Conservation (phyloP, 2,888 invertebrate genomes). For the Smittia sp. region DNA sequence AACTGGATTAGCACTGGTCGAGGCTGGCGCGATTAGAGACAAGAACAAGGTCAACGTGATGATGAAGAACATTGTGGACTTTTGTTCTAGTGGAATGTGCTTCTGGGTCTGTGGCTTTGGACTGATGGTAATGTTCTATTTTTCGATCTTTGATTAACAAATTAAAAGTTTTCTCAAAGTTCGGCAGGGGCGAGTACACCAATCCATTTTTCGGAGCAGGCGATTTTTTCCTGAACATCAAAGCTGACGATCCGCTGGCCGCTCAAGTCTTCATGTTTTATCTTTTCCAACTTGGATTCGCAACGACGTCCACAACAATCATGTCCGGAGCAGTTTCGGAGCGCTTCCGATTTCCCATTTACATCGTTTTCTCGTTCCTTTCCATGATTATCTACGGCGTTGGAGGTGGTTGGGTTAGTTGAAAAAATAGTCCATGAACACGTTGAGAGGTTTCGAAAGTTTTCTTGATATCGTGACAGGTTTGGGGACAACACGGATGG, state of each 20-base stretch:
- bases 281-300: conserved; percentile 18
- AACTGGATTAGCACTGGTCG: conserved; percentile 26
- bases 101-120: conserved; percentile 24
- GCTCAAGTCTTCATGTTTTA: neutral
- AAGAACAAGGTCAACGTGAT: conserved; percentile 26
- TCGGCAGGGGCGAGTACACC: conserved; percentile 28
- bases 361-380: conserved; percentile 55
- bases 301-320: neutral
- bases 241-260: neutral
- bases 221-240: neutral
- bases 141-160: no score
- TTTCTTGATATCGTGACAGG: no score
- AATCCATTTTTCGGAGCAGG: conserved; percentile 26
- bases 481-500: conserved; percentile 43
- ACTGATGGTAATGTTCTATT: no score
- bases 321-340: conserved; percentile 5
- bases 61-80: conserved; percentile 25
- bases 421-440: no score
- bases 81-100: conserved; percentile 1
- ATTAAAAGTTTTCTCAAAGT: no score
- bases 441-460: no score
- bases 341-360: conserved; percentile 54
- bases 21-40: neutral
- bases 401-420: conserved; percentile 55
- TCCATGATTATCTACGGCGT: conserved; percentile 57